phyloP scores from a whole-genome alignment of 2,797 vertebrate genomes.

The Epinephelus coioides region DNA sequence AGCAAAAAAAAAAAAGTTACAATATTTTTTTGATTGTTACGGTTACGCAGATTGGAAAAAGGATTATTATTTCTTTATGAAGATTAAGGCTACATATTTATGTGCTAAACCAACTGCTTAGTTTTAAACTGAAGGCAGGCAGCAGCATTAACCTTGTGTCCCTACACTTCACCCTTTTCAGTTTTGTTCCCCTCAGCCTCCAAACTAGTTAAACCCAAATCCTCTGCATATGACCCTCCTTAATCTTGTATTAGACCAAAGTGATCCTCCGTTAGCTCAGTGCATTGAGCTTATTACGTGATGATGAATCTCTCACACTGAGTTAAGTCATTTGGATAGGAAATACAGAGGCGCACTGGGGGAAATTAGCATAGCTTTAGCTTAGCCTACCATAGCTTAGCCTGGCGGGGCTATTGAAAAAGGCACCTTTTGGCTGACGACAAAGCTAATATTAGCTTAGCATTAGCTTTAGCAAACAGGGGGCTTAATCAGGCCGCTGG shows the following conservation, averaged over 20 bases:
- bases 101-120: slow-evolving; percentile 1
- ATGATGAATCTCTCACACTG: slow-evolving; percentile 88
- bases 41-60: background rate
- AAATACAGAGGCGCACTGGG: slow-evolving; percentile 81
- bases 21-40: background rate
- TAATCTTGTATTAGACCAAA: slow-evolving; percentile 91
- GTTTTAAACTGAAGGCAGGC: slow-evolving; percentile 26
- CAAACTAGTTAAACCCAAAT: slow-evolving; percentile 84
- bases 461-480: slow-evolving; percentile 78
- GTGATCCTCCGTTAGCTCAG: slow-evolving; percentile 89
- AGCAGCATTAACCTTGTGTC: slow-evolving; percentile 24
- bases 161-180: slow-evolving; percentile 41
- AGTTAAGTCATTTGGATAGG: slow-evolving; percentile 85
- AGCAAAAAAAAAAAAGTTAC: background rate
- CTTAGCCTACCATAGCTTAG: slow-evolving; percentile 62
- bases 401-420: slow-evolving; percentile 61
- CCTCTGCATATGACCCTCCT: slow-evolving; percentile 92
- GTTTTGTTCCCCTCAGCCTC: slow-evolving; percentile 50
- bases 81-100: background rate
- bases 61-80: background rate
- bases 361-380: slow-evolving; percentile 78
- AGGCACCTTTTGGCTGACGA: slow-evolving; percentile 86
- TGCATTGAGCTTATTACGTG: slow-evolving; percentile 90
- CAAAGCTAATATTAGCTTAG: slow-evolving; percentile 89
- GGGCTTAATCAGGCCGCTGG: slow-evolving; percentile 91